Conservation (phyloP, 2,113 vertebrate species). For the Pomatorhinus ruficollis region DNA sequence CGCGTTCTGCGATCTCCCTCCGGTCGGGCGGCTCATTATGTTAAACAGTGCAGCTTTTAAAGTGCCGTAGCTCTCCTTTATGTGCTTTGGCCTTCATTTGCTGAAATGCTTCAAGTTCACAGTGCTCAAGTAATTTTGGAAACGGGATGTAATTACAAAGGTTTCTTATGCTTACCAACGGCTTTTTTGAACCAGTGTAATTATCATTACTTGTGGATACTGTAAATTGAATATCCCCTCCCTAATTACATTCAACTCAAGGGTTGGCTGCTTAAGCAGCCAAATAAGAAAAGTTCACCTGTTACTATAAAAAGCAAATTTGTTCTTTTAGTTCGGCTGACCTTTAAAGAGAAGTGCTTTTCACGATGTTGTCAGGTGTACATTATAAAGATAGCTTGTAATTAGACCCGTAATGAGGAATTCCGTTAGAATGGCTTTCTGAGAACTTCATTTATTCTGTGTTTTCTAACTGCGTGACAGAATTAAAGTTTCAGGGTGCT, state of each 20-base stretch:
- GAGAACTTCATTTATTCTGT: constrained; percentile 76
- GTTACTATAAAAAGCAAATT: constrained; percentile 80
- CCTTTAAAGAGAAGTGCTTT: constrained; percentile 75
- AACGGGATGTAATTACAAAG: constrained; percentile 82
- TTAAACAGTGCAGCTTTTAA: constrained; percentile 71
- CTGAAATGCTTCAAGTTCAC: constrained; percentile 81
- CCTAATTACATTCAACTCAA: constrained; percentile 83
- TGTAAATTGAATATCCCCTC: constrained; percentile 86
- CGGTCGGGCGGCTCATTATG: constrained; percentile 66
- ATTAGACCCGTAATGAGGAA: constrained; percentile 82
- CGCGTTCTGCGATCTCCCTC: constrained; percentile 50
- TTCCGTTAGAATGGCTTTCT: constrained; percentile 74
- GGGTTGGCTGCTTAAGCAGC: constrained; percentile 78
- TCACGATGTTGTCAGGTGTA: constrained; percentile 74
- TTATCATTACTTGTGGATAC: constrained; percentile 86
- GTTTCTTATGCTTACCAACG: constrained; percentile 84
- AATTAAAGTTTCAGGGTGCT: constrained; percentile 56
- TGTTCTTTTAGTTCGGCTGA: constrained; percentile 77
- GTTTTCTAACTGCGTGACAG: constrained; percentile 49
- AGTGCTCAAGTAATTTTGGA: constrained; percentile 75
- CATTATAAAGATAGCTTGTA: constrained; percentile 75
- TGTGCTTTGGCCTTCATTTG: constrained; percentile 84
- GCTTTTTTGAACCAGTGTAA: constrained; percentile 83
- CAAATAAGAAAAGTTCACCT: constrained; percentile 79
- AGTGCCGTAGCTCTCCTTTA: constrained; percentile 74